A percentile compares a stretch with the other conserved stretches of the same genome.
These are phyloP conservation scores for Uloborus plumipes DNA, from an alignment of 2,888 invertebrate genomes.

Conservation along the genomic window DNA sequence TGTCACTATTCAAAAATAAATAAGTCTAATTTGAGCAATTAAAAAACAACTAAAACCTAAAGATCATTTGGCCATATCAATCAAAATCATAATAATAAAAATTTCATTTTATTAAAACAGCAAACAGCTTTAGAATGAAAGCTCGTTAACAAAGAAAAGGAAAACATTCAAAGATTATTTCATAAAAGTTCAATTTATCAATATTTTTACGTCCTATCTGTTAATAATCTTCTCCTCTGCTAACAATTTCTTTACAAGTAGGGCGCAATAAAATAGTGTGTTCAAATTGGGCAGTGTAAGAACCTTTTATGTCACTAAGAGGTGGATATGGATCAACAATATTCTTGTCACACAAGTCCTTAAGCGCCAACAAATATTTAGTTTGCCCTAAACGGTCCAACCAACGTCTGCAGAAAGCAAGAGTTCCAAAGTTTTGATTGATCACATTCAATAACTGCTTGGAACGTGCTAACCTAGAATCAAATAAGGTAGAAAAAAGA, in stretches of 20 bases:
- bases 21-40: too few species aligned
- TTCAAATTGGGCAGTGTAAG: conserved; percentile 99
- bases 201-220: too few species aligned
- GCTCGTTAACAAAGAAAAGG: too few species aligned
- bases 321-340: conserved; percentile 99
- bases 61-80: too few species aligned
- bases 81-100: too few species aligned
- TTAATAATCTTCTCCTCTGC: conserved; percentile 96
- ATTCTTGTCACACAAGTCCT: conserved; percentile 97
- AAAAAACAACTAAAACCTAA: too few species aligned
- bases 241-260: conserved; percentile 98
- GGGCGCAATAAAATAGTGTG: conserved; percentile 97
- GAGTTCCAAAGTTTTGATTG: conserved; percentile 96
- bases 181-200: too few species aligned
- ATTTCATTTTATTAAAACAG: too few species aligned
- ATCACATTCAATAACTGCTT: conserved; percentile 91
- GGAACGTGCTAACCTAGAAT: conserved; percentile 84
- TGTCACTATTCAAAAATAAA: too few species aligned
- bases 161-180: too few species aligned
- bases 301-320: conserved; percentile 95
- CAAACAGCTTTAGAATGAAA: too few species aligned
- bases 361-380: conserved; percentile 97
- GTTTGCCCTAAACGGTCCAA: conserved; percentile 95
- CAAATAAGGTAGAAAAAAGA: not conserved
- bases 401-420: conserved; percentile 99